These are phyloP conservation scores for Protonemura montana DNA, from an alignment of 2,888 invertebrate genomes.

Conservation along the genomic window DNA sequence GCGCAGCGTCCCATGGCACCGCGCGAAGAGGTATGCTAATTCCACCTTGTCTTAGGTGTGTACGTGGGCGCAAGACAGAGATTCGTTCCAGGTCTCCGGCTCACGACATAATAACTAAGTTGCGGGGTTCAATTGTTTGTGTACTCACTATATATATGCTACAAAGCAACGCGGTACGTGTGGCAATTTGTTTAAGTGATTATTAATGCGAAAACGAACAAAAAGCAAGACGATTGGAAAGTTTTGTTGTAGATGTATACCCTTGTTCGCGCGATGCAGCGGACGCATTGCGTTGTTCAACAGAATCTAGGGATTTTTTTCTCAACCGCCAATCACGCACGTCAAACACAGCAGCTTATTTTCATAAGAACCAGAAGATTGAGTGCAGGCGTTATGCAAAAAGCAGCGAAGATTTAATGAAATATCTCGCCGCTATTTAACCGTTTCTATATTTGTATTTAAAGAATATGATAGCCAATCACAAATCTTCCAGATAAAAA, in stretches of 20 bases:
- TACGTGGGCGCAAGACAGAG: not conserved
- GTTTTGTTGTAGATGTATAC: not conserved
- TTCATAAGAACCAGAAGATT: not conserved
- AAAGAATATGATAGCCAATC: not conserved
- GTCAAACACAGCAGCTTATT: not conserved
- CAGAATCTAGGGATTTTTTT: not conserved
- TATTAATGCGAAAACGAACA: not conserved
- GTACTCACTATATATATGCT: not conserved
- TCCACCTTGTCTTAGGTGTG: not conserved
- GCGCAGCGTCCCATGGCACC: not conserved
- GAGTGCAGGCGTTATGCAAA: not conserved
- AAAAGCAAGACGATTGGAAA: not conserved
- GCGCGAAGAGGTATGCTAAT: not conserved
- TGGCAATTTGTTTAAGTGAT: constrained; percentile 12
- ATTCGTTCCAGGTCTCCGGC: not conserved
- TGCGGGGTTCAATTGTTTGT: not conserved
- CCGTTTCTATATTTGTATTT: not conserved
- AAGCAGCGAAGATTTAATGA: not conserved
- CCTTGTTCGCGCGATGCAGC: not conserved
- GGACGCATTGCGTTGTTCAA: not conserved
- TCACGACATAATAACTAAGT: constrained; percentile 8
- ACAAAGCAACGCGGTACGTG: not conserved
- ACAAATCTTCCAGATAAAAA: constrained; percentile 5
- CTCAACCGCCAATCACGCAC: not conserved
- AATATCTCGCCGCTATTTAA: not conserved